phyloP scores from a whole-genome alignment of 2,797 vertebrate species.

The Trachops cirrhosus region DNA sequence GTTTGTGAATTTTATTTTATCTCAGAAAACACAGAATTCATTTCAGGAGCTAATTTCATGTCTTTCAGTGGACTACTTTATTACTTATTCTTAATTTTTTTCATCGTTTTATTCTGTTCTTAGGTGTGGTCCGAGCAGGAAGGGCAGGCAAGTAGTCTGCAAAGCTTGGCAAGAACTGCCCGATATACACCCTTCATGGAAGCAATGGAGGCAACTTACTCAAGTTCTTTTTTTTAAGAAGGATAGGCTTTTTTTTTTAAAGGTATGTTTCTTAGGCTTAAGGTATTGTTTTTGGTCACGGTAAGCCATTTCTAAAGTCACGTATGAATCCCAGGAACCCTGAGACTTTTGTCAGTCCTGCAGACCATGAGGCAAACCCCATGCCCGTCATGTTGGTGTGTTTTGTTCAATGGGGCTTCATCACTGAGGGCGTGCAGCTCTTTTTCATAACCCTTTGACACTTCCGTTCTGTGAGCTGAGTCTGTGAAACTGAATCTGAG shows the following conservation, averaged over 20 bases:
- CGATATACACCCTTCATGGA: not conserved
- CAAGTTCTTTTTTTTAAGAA: not conserved
- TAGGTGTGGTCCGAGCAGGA: not conserved
- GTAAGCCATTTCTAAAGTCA: not conserved
- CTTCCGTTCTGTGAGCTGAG: not conserved
- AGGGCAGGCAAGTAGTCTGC: not conserved
- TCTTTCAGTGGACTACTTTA: not conserved
- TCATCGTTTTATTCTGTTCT: not conserved
- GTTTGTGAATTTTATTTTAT: not conserved
- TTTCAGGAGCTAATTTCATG: not conserved
- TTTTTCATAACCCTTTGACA: not conserved
- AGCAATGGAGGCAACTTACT: not conserved
- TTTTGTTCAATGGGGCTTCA: not conserved
- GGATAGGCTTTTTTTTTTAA: not conserved
- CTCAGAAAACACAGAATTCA: not conserved
- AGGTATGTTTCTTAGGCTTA: not conserved
- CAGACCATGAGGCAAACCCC: not conserved
- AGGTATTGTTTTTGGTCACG: not conserved
- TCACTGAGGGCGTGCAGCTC: not conserved
- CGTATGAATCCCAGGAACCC: not conserved
- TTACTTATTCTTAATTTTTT: not conserved
- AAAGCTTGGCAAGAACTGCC: not conserved
- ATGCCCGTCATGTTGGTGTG: not conserved
- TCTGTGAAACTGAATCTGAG: not conserved
- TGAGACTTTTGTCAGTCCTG: not conserved